A percentile compares a stretch with the other conserved stretches of the same genome.
Evolutionary conservation across 2,888 invertebrate genomes (phyloP).

Genomic region (Acrocera orbiculus): DNA sequence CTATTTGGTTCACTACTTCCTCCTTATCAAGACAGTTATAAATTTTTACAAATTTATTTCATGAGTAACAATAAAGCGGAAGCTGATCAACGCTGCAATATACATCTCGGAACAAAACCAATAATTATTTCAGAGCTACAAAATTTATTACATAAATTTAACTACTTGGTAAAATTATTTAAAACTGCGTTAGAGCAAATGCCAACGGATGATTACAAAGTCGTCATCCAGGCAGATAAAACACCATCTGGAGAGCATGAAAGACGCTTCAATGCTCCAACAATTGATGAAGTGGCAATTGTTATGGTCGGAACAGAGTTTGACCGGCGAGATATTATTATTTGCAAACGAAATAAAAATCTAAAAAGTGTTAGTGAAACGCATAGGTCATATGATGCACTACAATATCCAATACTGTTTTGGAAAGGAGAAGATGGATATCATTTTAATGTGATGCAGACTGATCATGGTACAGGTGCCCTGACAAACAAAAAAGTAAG

Average conservation of each 20-base stretch:
- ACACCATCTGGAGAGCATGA: constrained; percentile 16
- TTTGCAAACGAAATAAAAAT: constrained; percentile 15
- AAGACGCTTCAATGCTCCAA: constrained; percentile 17
- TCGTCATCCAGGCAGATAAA: constrained; percentile 19
- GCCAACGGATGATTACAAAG: constrained; percentile 14
- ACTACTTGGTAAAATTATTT: constrained; percentile 10
- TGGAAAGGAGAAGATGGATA: constrained; percentile 18
- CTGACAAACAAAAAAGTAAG: background rate
- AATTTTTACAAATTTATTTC: constrained; percentile 8
- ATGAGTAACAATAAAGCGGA: constrained; percentile 7
- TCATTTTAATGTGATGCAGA: constrained; percentile 11
- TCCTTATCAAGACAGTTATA: too few relatives aligned
- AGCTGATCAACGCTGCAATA: constrained; percentile 9
- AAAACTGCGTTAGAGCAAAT: constrained; percentile 15
- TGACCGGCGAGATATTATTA: constrained; percentile 16
- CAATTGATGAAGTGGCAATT: constrained; percentile 16
- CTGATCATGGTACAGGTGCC: constrained; percentile 10
- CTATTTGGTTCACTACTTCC: background rate
- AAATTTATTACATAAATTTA: constrained; percentile 7
- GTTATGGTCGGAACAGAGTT: constrained; percentile 16
- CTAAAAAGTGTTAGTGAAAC: constrained; percentile 16
- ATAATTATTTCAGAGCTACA: constrained; percentile 3
- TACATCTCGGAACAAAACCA: background rate
- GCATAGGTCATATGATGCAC: constrained; percentile 21
- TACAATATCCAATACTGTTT: constrained; percentile 21